A percentile compares a stretch with the other conserved stretches of the same genome.
Conservation (phyloP, 1,140 invertebrate genomes). For the Drosophila subobscura region DNA sequence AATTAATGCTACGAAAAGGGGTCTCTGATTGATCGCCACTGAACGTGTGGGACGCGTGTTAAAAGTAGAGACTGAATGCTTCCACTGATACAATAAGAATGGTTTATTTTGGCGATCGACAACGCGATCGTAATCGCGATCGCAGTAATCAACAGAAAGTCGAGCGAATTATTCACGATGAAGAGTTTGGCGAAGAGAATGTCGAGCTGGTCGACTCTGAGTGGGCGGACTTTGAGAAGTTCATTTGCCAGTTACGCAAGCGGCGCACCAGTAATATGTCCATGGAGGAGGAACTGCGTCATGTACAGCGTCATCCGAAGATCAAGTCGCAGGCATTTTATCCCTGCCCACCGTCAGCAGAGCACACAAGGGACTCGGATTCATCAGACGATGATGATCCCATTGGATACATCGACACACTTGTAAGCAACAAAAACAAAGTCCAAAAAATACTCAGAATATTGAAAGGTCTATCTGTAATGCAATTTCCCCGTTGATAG, state of each 20-base stretch:
- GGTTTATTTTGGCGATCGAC: slow-evolving; percentile 72
- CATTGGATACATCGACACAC: slow-evolving; percentile 86
- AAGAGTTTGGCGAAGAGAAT: slow-evolving; percentile 83
- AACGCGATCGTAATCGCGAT: slow-evolving; percentile 66
- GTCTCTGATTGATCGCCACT: slow-evolving; percentile 35
- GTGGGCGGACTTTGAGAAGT: slow-evolving; percentile 84
- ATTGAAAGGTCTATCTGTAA: neutral
- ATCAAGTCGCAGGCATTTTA: slow-evolving; percentile 87
- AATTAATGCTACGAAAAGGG: slow-evolving; percentile 37
- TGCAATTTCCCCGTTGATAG: too few relatives aligned
- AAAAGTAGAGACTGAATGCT: slow-evolving; percentile 22
- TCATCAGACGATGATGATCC: slow-evolving; percentile 84
- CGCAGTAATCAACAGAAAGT: slow-evolving; percentile 50
- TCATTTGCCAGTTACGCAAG: slow-evolving; percentile 84
- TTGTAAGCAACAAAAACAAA: slow-evolving; percentile 84
- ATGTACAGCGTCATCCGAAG: slow-evolving; percentile 82
- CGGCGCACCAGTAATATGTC: slow-evolving; percentile 85
- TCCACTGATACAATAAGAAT: slow-evolving; percentile 35
- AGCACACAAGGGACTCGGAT: slow-evolving; percentile 84
- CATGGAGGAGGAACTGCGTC: slow-evolving; percentile 85
- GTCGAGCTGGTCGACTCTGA: slow-evolving; percentile 82
- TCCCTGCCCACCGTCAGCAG: slow-evolving; percentile 87
- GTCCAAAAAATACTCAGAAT: neutral
- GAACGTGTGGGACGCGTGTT: slow-evolving; percentile 16
- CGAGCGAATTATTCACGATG: slow-evolving; percentile 80